Base-by-base conservation (phyloP, 2,797 vertebrate species). In the Sparus aurata region DNA sequence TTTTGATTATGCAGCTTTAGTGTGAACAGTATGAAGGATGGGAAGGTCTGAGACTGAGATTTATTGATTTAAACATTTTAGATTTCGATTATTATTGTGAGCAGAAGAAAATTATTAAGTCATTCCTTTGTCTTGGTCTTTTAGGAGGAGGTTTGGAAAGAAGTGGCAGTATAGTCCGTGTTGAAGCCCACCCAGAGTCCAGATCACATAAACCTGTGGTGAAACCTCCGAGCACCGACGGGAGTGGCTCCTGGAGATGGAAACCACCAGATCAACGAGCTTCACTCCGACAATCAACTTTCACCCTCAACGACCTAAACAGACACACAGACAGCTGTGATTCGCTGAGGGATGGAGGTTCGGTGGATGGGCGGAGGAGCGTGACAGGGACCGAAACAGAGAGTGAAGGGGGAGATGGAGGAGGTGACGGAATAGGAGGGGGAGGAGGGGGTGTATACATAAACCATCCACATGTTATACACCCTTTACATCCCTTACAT, bases 231-330 rank as follows among this genome's bases (percentile, higher is more conserved):
- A 97, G 95, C 80, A 97, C 95, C 0, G 98, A 98, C 58, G 97
- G 97, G 50, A 97, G 96, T 1, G 97, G 97, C 69, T 98, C 98
- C 6, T 99, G 98, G 98, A 95, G 98, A 66, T 99, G 98, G 98
- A 98, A 97, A 81, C 96, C 97, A 4, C 96, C 96, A 0, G 97
- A 98, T 12, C 93, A 90, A 59, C 96, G 97, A 65, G 69, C 95
- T 12, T 97, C 96, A 25, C 94, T 98, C n/a, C 96, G 96, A 54
- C 97, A 98, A 84, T 96, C 97, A 0, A 72, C 89, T 2, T 98
- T 97, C 0, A 94, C 95, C 93, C 95, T 98, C 69, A 97, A 97
- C 4, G 97, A 98, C 86, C 95, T 97, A 69, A 97, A 97, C 91
- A 94, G 96, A 86, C 96, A 98, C 94, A 96, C 96, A 0, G 97